Evolutionary conservation across 2,113 vertebrate genomes (phyloP), one percentile per base, ranked within the genome.

Genomic region (Cyanocitta stelleri): DNA sequence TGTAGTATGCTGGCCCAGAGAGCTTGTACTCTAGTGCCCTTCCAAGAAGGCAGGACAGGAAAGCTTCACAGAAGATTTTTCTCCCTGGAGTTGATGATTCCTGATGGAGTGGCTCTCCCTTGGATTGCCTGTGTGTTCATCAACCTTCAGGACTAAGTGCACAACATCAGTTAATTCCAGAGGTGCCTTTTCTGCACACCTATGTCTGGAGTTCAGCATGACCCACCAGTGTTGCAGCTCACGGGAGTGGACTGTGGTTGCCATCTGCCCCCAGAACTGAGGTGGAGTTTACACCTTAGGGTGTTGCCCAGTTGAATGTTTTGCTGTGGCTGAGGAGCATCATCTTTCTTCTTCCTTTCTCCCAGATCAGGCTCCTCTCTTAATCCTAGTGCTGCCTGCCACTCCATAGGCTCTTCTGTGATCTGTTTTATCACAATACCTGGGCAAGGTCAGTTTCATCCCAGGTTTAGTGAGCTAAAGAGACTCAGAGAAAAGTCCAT

Each of bases 171-270:
- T 61, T 75, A 6, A 3, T 77, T 90, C 54, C 35, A 83, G 90
- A 62, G 37, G 18, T 77, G 46, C 30, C 43, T 77, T 67, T 83
- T 46, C n/a, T 51, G n/a, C 23, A 29, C 14, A 4, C 19, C 27
- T 4, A 0, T n/a, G 11, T 46, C 32, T 62, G 30, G 58, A 77
- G 56, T 21, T 92, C 21, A 7, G 30, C 8, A 2, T 62, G 19
- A 39, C 4, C 14, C 51, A 10, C 11, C 32, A 41, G 18, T 13
- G 22, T 33, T 16, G 9, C 61, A 69, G 54, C 49, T 56, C 10
- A 1, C 1, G 4, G 4, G 1, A 10, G 7, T 64, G 62, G n/a
- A n/a, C 32, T 5, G 1, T 11, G 13, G 35, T 61, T 18, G 39
- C 12, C n/a, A 5, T 73, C 49, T 55, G 21, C 14, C 22, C 4